Percentiles rank a stretch among this genome's conserved stretches.
Conservation (phyloP, 1,140 invertebrate species). For the Copidosoma floridanum region DNA sequence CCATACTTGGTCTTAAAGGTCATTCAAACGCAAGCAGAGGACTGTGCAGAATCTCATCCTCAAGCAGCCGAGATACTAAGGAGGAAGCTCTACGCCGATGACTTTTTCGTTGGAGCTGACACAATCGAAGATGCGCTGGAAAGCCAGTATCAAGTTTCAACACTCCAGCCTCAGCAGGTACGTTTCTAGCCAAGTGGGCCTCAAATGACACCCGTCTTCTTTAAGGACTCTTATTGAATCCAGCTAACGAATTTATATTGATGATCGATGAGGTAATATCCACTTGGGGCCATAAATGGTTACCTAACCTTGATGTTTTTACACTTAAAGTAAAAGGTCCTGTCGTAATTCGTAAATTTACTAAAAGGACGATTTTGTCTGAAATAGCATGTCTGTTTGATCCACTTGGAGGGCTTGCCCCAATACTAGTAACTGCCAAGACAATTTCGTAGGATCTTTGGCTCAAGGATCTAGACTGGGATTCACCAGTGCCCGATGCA, state of each 20-base stretch:
- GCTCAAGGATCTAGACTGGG: slow-evolving; percentile 5
- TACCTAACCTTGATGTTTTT: too few relatives aligned
- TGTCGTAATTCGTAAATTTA: not conserved
- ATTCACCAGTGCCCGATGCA: not conserved
- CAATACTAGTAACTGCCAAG: not conserved
- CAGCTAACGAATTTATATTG: not conserved
- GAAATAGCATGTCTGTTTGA: not conserved
- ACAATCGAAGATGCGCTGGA: not conserved
- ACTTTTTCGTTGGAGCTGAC: not conserved
- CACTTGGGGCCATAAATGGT: too few relatives aligned
- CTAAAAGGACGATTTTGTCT: not conserved
- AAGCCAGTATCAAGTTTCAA: too few relatives aligned
- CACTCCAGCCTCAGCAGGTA: not conserved
- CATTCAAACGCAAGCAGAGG: too few relatives aligned
- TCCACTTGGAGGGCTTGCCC: too few relatives aligned
- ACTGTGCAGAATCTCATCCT: not conserved
- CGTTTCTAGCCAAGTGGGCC: not conserved
- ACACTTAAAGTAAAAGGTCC: not conserved
- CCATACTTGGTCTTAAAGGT: not conserved
- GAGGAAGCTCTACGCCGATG: not conserved
- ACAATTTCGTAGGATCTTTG: not conserved
- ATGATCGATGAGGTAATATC: too few relatives aligned
- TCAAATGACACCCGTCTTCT: not conserved
- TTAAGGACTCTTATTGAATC: not conserved
- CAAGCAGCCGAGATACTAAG: not conserved